Percentiles rank a stretch among this genome's conserved stretches.
phyloP scores from a whole-genome alignment of 1,140 invertebrate genomes.

The Hypothenemus hampei region DNA sequence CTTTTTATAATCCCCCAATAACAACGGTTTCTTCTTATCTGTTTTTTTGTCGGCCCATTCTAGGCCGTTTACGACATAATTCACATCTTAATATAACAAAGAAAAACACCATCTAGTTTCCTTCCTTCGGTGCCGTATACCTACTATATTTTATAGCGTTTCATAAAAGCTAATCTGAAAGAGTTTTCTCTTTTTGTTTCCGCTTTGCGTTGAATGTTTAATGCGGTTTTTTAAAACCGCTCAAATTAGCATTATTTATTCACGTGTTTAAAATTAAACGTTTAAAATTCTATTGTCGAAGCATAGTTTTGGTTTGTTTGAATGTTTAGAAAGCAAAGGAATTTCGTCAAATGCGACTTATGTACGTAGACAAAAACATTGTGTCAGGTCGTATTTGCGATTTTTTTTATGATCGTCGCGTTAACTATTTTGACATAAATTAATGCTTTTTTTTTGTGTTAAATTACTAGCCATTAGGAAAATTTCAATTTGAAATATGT shows the following conservation, averaged over 20 bases:
- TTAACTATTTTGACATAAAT: slow-evolving; percentile 6
- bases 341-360: slow-evolving; percentile 1
- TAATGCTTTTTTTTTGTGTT: too few relatives aligned
- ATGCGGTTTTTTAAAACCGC: slow-evolving; percentile 11
- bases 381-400: slow-evolving; percentile 2
- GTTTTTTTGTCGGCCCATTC: too few relatives aligned
- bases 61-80: too few relatives aligned
- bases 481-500: too few relatives aligned
- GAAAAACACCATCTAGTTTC: too few relatives aligned
- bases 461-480: too few relatives aligned
- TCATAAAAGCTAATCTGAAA: background rate
- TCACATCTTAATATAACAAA: too few relatives aligned
- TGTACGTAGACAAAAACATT: too few relatives aligned
- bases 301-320: slow-evolving; percentile 2
- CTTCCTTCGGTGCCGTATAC: too few relatives aligned
- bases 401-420: background rate
- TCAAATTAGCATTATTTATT: slow-evolving; percentile 17
- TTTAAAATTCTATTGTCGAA: slow-evolving; percentile 11
- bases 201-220: slow-evolving; percentile 14
- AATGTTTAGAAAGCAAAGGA: slow-evolving; percentile 5
- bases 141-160: background rate
- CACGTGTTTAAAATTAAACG: slow-evolving; percentile 12
- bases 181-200: background rate
- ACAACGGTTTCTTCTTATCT: too few relatives aligned
- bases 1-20: too few relatives aligned